Percentiles rank a stretch among this genome's conserved stretches.
Evolutionary conservation across 2,797 vertebrate genomes (phyloP).

Genomic region (Gephyroberyx darwinii): DNA sequence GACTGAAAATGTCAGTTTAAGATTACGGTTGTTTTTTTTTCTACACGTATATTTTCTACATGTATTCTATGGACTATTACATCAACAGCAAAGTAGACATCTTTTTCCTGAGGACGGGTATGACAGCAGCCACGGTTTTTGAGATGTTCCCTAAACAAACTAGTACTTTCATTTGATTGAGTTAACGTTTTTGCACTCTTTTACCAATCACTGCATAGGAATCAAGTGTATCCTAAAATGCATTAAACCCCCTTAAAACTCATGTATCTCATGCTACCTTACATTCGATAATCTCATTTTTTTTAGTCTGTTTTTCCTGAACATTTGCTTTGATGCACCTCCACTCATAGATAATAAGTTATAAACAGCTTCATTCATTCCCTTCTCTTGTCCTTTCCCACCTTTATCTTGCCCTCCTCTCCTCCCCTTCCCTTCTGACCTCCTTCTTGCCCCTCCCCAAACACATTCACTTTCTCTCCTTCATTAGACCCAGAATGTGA

Average conservation of each 20-base stretch:
- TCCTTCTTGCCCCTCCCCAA: conserved; percentile 34
- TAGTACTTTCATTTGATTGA: too few relatives aligned
- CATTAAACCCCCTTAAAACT: too few relatives aligned
- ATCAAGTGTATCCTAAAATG: too few relatives aligned
- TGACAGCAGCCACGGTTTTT: too few relatives aligned
- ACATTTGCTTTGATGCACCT: conserved; percentile 10
- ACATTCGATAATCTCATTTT: too few relatives aligned
- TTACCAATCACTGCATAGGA: too few relatives aligned
- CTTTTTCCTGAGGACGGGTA: neutral
- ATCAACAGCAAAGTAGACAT: neutral
- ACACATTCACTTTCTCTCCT: conserved; percentile 53
- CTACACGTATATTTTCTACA: too few relatives aligned
- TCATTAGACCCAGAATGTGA: conserved; percentile 90
- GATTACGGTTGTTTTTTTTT: conserved; percentile 2
- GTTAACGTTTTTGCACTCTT: too few relatives aligned
- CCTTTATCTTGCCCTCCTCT: neutral
- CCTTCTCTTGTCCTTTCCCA: conserved; percentile 4
- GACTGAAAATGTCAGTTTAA: conserved; percentile 24
- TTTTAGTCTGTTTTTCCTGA: neutral
- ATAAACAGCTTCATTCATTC: conserved; percentile 7
- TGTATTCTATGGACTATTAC: conserved; percentile 12
- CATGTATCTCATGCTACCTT: too few relatives aligned
- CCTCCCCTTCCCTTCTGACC: conserved; percentile 17
- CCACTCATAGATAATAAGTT: conserved; percentile 21
- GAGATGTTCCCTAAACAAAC: too few relatives aligned